Evolutionary conservation across 2,113 vertebrate genomes (phyloP), one percentile per base, ranked within the genome.

Genomic region (Taurulus bubalis): DNA sequence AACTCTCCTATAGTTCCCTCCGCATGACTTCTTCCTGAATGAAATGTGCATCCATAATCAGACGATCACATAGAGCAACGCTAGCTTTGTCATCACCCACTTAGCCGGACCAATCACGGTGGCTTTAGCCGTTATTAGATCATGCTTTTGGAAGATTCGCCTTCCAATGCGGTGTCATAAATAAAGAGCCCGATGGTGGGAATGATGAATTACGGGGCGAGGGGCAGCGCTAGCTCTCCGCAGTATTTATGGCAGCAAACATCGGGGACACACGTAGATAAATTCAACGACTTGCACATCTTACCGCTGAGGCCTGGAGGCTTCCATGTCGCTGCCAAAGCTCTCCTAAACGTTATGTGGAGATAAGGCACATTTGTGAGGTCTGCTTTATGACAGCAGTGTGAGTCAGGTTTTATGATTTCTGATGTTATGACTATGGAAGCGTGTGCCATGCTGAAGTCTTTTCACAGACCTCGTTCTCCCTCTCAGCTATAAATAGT

Each of bases 181-280:
- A 87, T 71, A 73, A 77, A n/a, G 74, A 69, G 64, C 58, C 32
- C 32, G 77, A 87, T 82, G 80, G 60, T 77, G 82, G 84, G 86
- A 80, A 83, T 85, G 90, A 91, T 84, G 32, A 65, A 90, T 85
- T 74, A 76, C 12, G 14, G 36, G 38, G 78, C 72, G 38, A 89
- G 51, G 71, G 84, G 76, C 80, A 65, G 80, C 87, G 86, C 70
- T 73, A 71, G 34, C 83, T 80, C 69, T 36, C 65, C n/a, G 16
- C 67, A 45, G 78, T 83, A 89, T 87, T 90, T 82, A 90, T 82
- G 78, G 84, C 84, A 63, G 85, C 80, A 91, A 90, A 91, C 84
- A 73, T 8, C 56, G 67, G 83, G 71, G 83, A 85, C 83, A 79
- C 77, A 85, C 75, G 85, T 58, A 89, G 88, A 92, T 90, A 84